phyloP scores from a whole-genome alignment of 2,888 invertebrate species.

The Elysia crispata region DNA sequence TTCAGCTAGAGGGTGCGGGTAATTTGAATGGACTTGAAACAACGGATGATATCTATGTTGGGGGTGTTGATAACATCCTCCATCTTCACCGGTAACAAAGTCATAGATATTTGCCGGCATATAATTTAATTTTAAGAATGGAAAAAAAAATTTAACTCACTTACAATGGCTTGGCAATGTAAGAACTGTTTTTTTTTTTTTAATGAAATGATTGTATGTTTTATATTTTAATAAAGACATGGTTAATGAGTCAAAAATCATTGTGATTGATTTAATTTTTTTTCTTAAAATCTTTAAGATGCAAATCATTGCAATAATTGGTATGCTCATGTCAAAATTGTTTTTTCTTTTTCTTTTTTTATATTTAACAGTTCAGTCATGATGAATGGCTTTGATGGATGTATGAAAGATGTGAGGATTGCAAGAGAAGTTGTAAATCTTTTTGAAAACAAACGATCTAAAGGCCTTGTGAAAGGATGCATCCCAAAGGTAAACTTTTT shows the following conservation, averaged over 20 bases:
- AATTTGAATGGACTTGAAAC: conserved; percentile 76
- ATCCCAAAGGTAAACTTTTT: conserved; percentile 82
- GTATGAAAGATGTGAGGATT: conserved; percentile 90
- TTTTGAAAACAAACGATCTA: conserved; percentile 85
- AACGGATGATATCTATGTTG: conserved; percentile 90
- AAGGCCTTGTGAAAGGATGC: conserved; percentile 92
- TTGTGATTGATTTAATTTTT: too few species aligned
- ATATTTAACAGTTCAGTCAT: conserved; percentile 75
- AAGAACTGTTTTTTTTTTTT: too few species aligned
- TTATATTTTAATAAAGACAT: too few species aligned
- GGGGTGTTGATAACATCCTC: conserved; percentile 85
- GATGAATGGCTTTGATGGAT: conserved; percentile 89
- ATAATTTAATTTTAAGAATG: too few species aligned
- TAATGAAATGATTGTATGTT: too few species aligned
- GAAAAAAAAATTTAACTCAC: too few species aligned
- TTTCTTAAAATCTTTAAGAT: too few species aligned
- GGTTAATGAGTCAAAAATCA: too few species aligned
- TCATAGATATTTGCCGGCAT: too few species aligned
- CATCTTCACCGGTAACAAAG: conserved; percentile 64
- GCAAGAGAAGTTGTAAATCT: conserved; percentile 82
- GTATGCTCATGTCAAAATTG: too few species aligned
- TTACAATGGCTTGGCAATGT: too few species aligned
- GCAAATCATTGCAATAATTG: too few species aligned
- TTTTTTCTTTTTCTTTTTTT: not conserved
- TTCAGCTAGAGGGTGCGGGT: conserved; percentile 74